Evolutionary conservation across 2,113 vertebrate species (phyloP).

Genomic region (Tor tambroides): DNA sequence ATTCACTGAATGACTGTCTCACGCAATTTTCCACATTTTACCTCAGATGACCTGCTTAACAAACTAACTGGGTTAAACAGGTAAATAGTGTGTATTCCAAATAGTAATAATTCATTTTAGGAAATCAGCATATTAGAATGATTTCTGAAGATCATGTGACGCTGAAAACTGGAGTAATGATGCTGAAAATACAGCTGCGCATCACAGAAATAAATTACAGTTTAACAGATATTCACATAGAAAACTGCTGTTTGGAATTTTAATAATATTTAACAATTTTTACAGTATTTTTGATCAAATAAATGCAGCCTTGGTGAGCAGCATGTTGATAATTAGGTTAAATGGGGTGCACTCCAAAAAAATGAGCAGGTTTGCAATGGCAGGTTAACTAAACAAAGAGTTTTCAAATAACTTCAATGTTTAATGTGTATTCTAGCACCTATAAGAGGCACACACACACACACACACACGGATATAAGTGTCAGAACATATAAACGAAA

Average conservation of each 20-base stretch:
- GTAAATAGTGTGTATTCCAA: neutral
- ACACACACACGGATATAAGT: too few species aligned
- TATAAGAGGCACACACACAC: neutral
- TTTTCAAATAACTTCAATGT: too few species aligned
- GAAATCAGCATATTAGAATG: neutral
- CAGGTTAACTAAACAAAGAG: too few species aligned
- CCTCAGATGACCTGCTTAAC: slow-evolving; percentile 10
- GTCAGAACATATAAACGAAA: neutral
- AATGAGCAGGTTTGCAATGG: too few species aligned
- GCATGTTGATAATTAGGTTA: too few species aligned
- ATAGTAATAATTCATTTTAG: too few species aligned
- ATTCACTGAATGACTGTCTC: slow-evolving; percentile 24
- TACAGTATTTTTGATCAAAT: neutral
- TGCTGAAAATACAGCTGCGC: neutral
- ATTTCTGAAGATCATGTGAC: neutral
- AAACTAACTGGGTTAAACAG: neutral
- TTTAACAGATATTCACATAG: neutral
- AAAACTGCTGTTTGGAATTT: too few species aligned
- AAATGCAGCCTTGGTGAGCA: neutral
- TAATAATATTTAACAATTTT: too few species aligned
- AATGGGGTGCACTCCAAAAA: too few species aligned
- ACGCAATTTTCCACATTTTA: neutral
- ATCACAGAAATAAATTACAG: neutral
- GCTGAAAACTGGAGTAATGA: neutral
- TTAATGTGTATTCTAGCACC: too few species aligned